Percentiles rank a stretch among this genome's conserved stretches.
These are phyloP conservation scores for Furnarius figulus DNA, from an alignment of 2,113 vertebrate genomes.

Conservation along the genomic window DNA sequence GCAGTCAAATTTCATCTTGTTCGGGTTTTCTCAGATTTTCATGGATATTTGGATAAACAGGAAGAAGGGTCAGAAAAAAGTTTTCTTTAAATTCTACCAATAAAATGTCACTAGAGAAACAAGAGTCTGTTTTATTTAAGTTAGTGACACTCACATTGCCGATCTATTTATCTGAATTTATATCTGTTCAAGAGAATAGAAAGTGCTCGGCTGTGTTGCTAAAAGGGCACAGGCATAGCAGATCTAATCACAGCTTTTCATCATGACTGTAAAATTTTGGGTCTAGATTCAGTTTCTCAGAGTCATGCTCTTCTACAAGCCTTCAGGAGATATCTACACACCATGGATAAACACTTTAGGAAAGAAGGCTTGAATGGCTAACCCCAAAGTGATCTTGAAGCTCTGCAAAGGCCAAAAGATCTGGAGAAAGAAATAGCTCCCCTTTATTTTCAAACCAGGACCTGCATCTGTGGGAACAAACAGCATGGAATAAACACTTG, in stretches of 20 bases:
- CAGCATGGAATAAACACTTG: conserved; percentile 54
- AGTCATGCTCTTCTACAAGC: background rate
- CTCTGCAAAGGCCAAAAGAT: background rate
- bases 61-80: background rate
- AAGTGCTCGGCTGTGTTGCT: background rate
- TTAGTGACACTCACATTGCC: background rate
- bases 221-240: background rate
- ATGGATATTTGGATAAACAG: background rate
- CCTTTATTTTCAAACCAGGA: conserved; percentile 35
- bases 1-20: background rate
- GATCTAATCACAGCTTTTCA: accelerated
- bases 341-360: background rate
- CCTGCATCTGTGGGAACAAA: conserved; percentile 54
- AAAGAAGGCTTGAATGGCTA: background rate
- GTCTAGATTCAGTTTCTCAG: background rate
- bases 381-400: background rate
- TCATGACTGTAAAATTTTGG: background rate
- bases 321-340: background rate
- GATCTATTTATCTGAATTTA: background rate
- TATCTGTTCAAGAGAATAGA: background rate
- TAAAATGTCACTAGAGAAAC: background rate
- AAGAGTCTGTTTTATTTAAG: background rate
- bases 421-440: background rate
- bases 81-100: background rate
- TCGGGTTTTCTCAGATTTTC: background rate